Base-by-base conservation (phyloP, 1,140 invertebrate genomes). In the Drosophila fuyamai region DNA sequence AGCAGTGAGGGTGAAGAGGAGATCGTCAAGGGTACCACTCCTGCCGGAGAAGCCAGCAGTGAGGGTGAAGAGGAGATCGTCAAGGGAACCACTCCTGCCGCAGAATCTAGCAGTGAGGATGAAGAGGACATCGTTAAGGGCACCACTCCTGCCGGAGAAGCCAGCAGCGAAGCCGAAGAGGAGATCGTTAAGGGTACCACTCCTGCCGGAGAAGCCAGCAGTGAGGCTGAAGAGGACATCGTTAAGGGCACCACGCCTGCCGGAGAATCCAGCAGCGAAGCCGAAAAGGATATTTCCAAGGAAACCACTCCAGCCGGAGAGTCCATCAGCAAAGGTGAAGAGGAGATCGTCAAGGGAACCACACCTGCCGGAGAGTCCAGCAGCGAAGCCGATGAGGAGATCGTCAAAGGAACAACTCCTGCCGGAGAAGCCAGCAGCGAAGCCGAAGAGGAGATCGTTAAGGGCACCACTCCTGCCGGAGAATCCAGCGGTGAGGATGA, bases 371-470 rank as follows among this genome's bases (percentile, higher is more conserved):
- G 47, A 40, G 50, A 27, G 18, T 5, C 47, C 5, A 61, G 29
- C 5, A 51, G 14, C 7, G 59, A 44, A 7, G 32, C 6, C 0
- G 46, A 50, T 2, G n/a, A 55, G 4, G 35, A 71, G 13, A 23
- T 29, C 14, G 14, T 38, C 12, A 62, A 63, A 35, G 23, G 23
- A 8, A 62, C 59, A 6, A 55, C 46, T 4, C 46, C 46, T 9
- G 29, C 72, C 9, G 63, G 47, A 47, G 67, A 65, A 41, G 54
- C 60, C 32, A 67, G 71, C 56, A 43, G 40, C 18, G 18, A 18
- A 18, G 18, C 18, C 16, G 57, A 68, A 8, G 56, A 68, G 6
- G 36, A 67, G 29, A 8, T 43, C 18, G 4, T 27, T 1, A 65
- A 59, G 29, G 41, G 7, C 14, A 68, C 65, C 1, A 68, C 65